Percentiles rank a stretch among this genome's conserved stretches.
Conservation (phyloP, 2,888 invertebrate genomes). For the Acrobasis consociella region DNA sequence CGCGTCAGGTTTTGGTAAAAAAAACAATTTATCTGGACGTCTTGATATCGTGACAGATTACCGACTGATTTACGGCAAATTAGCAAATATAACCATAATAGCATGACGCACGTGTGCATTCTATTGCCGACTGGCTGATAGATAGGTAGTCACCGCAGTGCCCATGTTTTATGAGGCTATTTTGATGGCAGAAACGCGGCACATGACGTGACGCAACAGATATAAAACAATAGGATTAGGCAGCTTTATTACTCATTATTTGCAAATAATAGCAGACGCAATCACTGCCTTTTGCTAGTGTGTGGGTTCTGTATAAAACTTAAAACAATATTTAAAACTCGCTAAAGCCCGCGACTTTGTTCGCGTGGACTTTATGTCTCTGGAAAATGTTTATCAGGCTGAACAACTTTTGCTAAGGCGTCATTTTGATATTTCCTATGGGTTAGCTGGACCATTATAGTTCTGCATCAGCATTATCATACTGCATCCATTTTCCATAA, state of each 20-base stretch:
- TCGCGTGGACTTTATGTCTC: too few species aligned
- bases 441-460: too few species aligned
- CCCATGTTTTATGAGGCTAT: conserved; percentile 40
- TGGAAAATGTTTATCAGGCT: too few species aligned
- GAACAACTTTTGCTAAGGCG: too few species aligned
- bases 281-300: neutral
- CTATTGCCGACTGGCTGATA: conserved; percentile 17
- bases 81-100: conserved; percentile 52
- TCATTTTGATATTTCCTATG: too few species aligned
- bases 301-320: neutral
- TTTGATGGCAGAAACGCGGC: conserved; percentile 47
- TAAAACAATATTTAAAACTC: neutral
- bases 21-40: conserved; percentile 58
- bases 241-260: conserved; percentile 21
- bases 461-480: too few species aligned
- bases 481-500: too few species aligned
- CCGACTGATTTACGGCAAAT: conserved; percentile 58
- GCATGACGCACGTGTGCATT: conserved; percentile 57
- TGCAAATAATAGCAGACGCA: conserved; percentile 5
- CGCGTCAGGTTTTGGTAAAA: conserved; percentile 41
- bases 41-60: conserved; percentile 69
- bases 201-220: conserved; percentile 63
- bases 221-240: conserved; percentile 60
- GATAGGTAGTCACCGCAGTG: conserved; percentile 26
- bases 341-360: too few species aligned